phyloP scores from a whole-genome alignment of 2,797 vertebrate species.

The Picus viridis region DNA sequence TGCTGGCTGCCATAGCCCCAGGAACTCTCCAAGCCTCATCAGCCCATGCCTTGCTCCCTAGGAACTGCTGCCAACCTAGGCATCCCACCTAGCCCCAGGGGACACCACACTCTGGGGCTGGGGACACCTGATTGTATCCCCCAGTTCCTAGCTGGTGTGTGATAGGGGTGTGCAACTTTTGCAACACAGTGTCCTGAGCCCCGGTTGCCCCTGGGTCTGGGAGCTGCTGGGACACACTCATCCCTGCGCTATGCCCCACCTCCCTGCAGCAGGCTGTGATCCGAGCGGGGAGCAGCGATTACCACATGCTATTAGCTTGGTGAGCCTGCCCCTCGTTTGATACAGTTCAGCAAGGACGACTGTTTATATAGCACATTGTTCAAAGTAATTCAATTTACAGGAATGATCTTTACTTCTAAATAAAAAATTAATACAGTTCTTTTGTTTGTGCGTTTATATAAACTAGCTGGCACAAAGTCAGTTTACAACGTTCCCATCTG shows the following conservation, averaged over 20 bases:
- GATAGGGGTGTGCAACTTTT: not conserved
- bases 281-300: not conserved
- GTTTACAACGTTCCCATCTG: constrained; percentile 70
- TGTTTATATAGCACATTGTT: constrained; percentile 72
- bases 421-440: constrained; percentile 71
- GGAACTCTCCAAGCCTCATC: fast-evolving
- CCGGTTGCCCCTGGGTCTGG: not conserved
- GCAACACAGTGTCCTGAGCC: fast-evolving
- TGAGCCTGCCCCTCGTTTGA: constrained; percentile 12
- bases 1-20: fast-evolving
- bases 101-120: fast-evolving
- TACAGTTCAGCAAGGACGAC: not conserved
- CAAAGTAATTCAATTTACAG: constrained; percentile 70
- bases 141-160: not conserved
- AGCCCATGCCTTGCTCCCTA: fast-evolving
- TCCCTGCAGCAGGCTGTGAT: not conserved
- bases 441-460: constrained; percentile 72
- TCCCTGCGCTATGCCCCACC: not conserved
- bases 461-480: constrained; percentile 70
- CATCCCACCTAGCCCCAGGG: not conserved
- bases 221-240: fast-evolving
- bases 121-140: not conserved
- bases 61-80: fast-evolving
- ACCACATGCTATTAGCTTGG: constrained; percentile 37
- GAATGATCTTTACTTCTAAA: constrained; percentile 70